Percentiles rank a stretch among this genome's conserved stretches.
Evolutionary conservation across 1,140 invertebrate species (phyloP).

Genomic region (Drosophila sp.): DNA sequence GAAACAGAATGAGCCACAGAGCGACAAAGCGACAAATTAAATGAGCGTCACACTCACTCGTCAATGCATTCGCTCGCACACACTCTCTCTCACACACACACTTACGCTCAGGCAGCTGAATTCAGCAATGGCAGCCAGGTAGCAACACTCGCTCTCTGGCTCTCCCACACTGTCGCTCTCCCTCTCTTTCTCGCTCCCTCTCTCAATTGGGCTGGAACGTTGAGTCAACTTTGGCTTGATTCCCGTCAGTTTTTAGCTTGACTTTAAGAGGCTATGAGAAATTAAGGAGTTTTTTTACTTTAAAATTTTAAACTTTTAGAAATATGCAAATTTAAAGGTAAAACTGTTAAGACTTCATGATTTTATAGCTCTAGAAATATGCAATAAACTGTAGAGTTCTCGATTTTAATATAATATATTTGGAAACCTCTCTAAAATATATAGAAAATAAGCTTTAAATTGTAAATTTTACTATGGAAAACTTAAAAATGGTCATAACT

Average conservation of each 20-base stretch:
- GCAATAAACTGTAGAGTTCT: too few species aligned
- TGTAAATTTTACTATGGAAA: too few species aligned
- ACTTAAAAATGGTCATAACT: too few species aligned
- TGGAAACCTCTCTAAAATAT: too few species aligned
- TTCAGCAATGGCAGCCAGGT: slow-evolving; percentile 49
- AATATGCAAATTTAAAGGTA: too few species aligned
- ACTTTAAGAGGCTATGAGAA: slow-evolving; percentile 7
- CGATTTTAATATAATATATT: too few species aligned
- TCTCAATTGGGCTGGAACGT: slow-evolving; percentile 8
- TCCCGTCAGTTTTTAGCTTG: slow-evolving; percentile 21
- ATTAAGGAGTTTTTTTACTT: neutral
- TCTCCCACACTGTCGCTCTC: slow-evolving; percentile 8
- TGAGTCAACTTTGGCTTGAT: slow-evolving; percentile 39
- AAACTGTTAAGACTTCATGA: too few species aligned
- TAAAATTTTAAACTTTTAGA: too few species aligned
- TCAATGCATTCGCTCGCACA: neutral
- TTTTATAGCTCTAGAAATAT: too few species aligned
- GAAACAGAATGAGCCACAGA: slow-evolving; percentile 44
- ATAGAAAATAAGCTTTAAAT: too few species aligned
- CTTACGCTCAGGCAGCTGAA: slow-evolving; percentile 2
- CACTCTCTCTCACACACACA: neutral
- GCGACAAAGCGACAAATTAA: slow-evolving; percentile 42
- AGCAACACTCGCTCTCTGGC: slow-evolving; percentile 15
- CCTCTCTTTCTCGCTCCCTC: slow-evolving; percentile 8
- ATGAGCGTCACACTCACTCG: slow-evolving; percentile 26